Percentiles rank a stretch among this genome's conserved stretches.
Conservation (phyloP, 2,113 vertebrate species). For the Epinephelus fuscoguttatus region DNA sequence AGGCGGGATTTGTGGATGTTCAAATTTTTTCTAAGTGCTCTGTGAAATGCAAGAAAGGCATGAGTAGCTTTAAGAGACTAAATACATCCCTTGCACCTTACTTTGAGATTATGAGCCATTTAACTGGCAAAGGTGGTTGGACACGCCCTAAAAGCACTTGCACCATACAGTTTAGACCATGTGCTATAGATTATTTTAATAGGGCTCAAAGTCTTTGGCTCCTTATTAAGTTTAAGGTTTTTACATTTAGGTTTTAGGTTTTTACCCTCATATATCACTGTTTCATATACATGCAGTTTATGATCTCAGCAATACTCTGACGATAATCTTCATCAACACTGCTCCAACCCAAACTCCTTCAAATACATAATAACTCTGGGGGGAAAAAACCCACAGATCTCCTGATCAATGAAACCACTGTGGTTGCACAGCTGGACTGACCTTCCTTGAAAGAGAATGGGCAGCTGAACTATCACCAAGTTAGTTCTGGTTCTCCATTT, state of each 20-base stretch:
- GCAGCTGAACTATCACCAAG: neutral
- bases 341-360: neutral
- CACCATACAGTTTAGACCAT: too few relatives aligned
- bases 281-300: neutral
- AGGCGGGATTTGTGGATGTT: too few relatives aligned
- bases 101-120: too few relatives aligned
- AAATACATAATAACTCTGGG: neutral
- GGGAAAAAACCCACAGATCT: too few relatives aligned
- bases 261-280: neutral
- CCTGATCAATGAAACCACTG: neutral
- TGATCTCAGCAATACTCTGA: neutral
- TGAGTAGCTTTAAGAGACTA: too few relatives aligned
- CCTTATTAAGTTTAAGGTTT: too few relatives aligned
- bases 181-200: too few relatives aligned
- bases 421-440: slow-evolving; percentile 9
- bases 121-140: too few relatives aligned
- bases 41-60: too few relatives aligned
- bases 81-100: too few relatives aligned
- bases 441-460: neutral
- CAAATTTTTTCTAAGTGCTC: too few relatives aligned
- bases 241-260: neutral
- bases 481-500: neutral
- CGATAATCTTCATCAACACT: neutral
- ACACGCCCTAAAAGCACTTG: too few relatives aligned
- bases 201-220: neutral